phyloP scores from a whole-genome alignment of 2,797 vertebrate genomes.

The Parauchenoglanis ngamensis region DNA sequence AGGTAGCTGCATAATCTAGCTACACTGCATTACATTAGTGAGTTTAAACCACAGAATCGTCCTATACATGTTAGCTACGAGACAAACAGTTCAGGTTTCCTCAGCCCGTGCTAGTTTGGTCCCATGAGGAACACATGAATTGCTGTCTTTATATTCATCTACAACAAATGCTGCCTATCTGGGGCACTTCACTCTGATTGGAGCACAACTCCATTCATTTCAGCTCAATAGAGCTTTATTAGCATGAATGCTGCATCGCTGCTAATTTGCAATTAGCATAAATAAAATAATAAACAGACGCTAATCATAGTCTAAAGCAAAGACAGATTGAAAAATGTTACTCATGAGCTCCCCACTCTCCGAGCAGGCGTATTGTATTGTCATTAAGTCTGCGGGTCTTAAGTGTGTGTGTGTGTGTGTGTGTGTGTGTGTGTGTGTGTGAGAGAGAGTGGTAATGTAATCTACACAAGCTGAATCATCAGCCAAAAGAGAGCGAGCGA shows the following conservation, averaged over 20 bases:
- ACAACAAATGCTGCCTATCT: background rate
- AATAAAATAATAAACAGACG: slow-evolving; percentile 21
- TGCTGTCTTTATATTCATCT: background rate
- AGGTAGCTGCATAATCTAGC: background rate
- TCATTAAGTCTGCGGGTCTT: slow-evolving; percentile 19
- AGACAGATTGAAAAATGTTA: slow-evolving; percentile 18
- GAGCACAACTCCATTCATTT: background rate
- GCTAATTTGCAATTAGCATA: slow-evolving; percentile 23
- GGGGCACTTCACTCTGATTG: background rate
- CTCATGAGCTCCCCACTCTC: background rate
- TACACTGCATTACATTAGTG: too few relatives aligned
- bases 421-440: slow-evolving; percentile 7
- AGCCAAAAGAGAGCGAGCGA: slow-evolving; percentile 17
- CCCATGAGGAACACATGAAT: background rate
- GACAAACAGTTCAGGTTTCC: background rate
- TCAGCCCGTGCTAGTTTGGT: background rate
- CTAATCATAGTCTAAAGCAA: slow-evolving; percentile 13
- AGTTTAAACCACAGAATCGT: background rate
- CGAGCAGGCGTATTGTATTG: slow-evolving; percentile 1
- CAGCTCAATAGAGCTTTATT: slow-evolving; percentile 22
- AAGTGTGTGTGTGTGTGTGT: slow-evolving; percentile 39
- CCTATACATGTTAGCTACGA: background rate
- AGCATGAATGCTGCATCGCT: slow-evolving; percentile 10
- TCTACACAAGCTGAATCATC: slow-evolving; percentile 44
- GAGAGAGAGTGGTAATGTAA: slow-evolving; percentile 50